Conservation (phyloP, 1,140 invertebrate genomes). For the Atta colombica region DNA sequence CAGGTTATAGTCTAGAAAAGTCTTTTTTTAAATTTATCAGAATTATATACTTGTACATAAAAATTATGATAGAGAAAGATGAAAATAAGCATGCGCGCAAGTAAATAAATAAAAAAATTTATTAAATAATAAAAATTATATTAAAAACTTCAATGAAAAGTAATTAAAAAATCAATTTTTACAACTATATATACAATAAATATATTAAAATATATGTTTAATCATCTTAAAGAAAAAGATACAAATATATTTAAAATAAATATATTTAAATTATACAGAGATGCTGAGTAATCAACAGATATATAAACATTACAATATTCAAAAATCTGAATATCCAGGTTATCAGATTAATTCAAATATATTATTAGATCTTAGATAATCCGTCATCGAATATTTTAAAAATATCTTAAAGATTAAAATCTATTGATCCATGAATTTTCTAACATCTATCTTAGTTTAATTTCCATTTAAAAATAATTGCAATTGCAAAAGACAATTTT, state of each 20-base stretch:
- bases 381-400: constrained; percentile 40
- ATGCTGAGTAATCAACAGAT: neutral
- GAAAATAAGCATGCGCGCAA: too few species aligned
- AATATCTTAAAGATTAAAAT: constrained; percentile 27
- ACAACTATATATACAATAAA: neutral
- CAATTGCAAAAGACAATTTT: neutral
- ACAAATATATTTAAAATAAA: neutral
- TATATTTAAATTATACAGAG: neutral
- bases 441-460: constrained; percentile 46
- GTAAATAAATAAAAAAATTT: too few species aligned
- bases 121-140: too few species aligned
- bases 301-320: too few species aligned
- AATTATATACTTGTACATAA: neutral
- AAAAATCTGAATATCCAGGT: constrained; percentile 27
- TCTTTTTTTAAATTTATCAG: neutral
- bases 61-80: too few species aligned
- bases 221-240: neutral
- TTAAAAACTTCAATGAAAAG: neutral
- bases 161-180: neutral
- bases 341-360: constrained; percentile 31
- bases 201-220: neutral
- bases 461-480: constrained; percentile 19
- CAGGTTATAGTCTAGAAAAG: neutral
- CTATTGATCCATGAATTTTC: constrained; percentile 50
- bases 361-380: constrained; percentile 50